Base-by-base conservation (phyloP, 2,888 invertebrate genomes). In the Drosophila monieri region DNA sequence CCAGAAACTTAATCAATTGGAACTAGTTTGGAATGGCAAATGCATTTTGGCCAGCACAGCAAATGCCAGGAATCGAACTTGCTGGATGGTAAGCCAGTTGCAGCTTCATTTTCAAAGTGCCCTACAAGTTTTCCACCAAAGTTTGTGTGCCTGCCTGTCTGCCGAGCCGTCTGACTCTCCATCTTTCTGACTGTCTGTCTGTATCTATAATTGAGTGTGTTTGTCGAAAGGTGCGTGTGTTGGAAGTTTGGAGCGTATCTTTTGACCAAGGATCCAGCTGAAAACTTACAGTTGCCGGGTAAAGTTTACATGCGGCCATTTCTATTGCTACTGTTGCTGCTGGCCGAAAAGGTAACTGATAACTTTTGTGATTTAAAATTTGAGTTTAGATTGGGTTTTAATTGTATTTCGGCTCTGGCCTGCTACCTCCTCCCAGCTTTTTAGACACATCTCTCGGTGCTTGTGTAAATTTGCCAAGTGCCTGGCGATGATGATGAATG, bases 1-100 rank as follows among this genome's bases (percentile, higher is more conserved):
- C 83, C 77, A 87, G 77, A 77, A 87, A 87, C 81, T 85, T 78
- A 83, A 83, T 83, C 83, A 85, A 87, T 84, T 81, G 87, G 73
- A 84, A 85, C 87, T 68, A 71, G 79, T 73, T 78, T 74, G 70
- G 81, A 80, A 83, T 78, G 65, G 83, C 73, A 87, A 87, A 80
- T 80, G 81, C 75, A 77, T 64, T 78, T 61, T 54, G 76, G 62
- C 68, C 47, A 79, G 65, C 84, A 65, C 79, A 74, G 77, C 76
- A 71, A 58, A 52, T 54, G 71, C 60, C 73, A 56, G 41, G 9
- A 60, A 47, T 61, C 47, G 61, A 60, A 60, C 61, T 60, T 32
- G 46, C 39, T 32, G 55, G 35, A 21, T 21, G 43, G 46, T 48
- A 43, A 41, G 21, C 27, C 67, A 27, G 37, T 35, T 41, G 48